Conservation (phyloP, 1,140 invertebrate species). For the Chlorops oryzae region DNA sequence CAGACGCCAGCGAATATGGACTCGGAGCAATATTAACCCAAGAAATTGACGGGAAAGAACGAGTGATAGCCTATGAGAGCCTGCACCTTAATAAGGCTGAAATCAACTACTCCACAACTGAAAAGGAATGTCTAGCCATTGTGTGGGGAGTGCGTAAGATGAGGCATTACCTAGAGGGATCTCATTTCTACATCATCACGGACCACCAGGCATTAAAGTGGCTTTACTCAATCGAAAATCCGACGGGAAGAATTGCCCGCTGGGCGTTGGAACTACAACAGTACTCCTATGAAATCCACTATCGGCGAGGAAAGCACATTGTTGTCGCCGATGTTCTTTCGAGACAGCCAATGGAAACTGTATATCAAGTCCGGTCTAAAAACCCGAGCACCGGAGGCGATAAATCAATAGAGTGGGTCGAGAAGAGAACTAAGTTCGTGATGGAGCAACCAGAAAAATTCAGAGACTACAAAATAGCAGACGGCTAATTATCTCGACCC, state of each 20-base stretch:
- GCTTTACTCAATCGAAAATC: background rate
- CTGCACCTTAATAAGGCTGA: background rate
- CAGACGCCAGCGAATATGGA: too few species aligned
- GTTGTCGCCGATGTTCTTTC: background rate
- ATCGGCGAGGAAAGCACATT: too few species aligned
- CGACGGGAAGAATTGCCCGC: background rate
- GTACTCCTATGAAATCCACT: background rate
- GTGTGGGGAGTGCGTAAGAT: background rate
- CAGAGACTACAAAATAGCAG: background rate
- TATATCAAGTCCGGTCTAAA: background rate
- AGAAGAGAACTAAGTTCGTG: background rate
- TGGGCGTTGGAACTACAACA: background rate
- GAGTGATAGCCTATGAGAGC: background rate
- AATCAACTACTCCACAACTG: background rate
- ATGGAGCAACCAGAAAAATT: background rate
- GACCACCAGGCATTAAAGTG: background rate
- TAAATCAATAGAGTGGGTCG: background rate
- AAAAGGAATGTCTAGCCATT: background rate
- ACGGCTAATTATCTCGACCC: background rate
- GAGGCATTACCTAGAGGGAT: background rate
- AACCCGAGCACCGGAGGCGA: too few species aligned
- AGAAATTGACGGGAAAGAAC: too few species aligned
- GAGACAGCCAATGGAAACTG: background rate
- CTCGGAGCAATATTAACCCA: too few species aligned
- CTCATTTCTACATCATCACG: background rate